A percentile compares a stretch with the other conserved stretches of the same genome.
phyloP scores from a whole-genome alignment of 2,888 invertebrate species.

The Zonitis immaculata region DNA sequence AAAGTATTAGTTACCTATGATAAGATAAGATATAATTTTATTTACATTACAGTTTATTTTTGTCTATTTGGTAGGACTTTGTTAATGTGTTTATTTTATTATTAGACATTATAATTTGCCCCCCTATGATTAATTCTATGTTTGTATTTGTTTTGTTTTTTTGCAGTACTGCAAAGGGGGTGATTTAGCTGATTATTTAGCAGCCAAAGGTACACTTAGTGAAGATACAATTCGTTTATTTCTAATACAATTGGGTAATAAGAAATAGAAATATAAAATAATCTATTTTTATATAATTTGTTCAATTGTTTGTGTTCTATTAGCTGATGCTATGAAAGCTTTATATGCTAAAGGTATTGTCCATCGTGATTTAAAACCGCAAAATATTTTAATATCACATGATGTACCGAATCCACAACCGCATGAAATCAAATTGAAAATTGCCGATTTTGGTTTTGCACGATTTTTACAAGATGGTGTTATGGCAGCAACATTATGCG shows the following conservation, averaged over 20 bases:
- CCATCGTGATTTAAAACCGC: conserved; percentile 98
- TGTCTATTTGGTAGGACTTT: neutral
- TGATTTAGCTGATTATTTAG: conserved; percentile 95
- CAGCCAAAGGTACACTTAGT: conserved; percentile 89
- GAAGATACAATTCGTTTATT: conserved; percentile 96
- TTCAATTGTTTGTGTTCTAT: no score
- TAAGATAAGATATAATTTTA: conserved; percentile 15
- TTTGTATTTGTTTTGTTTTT: conserved; percentile 31
- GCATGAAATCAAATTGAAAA: conserved; percentile 88
- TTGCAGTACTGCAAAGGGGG: conserved; percentile 97
- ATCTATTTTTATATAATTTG: no score
- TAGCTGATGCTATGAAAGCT: conserved; percentile 98
- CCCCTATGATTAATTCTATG: neutral
- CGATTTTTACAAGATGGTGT: conserved; percentile 97
- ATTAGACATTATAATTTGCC: no score
- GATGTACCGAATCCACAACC: conserved; percentile 68
- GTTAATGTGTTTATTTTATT: neutral
- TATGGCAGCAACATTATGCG: conserved; percentile 99
- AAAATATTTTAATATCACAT: conserved; percentile 95
- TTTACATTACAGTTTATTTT: conserved; percentile 9
- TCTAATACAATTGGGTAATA: conserved; percentile 86
- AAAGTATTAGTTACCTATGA: conserved; percentile 3
- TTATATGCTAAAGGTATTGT: conserved; percentile 97
- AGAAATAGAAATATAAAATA: no score
- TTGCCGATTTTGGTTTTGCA: conserved; percentile 99